Conservation (phyloP, 2,797 vertebrate species). For the Acestrorhynchus altus region DNA sequence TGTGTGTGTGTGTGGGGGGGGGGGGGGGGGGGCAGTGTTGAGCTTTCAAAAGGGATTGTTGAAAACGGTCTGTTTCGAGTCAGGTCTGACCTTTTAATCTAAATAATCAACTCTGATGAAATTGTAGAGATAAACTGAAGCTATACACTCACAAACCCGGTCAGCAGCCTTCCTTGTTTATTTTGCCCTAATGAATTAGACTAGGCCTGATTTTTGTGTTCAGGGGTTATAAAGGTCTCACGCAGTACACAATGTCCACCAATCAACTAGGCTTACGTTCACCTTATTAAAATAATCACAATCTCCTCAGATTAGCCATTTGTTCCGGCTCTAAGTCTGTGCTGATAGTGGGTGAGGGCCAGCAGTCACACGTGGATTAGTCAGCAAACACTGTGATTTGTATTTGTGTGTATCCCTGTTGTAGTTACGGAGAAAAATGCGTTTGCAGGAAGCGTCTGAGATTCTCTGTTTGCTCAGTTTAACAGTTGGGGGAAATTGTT, state of each 20-base stretch:
- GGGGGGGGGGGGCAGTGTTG: background rate
- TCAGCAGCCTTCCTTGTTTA: background rate
- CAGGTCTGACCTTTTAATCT: background rate
- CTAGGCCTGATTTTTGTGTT: background rate
- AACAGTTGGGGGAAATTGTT: background rate
- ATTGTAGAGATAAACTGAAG: background rate
- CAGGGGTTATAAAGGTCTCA: conserved; percentile 2
- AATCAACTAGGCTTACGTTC: background rate
- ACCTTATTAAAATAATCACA: conserved; percentile 24
- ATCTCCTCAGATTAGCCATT: conserved; percentile 1
- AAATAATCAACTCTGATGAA: background rate
- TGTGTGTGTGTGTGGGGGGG: background rate
- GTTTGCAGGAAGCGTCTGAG: background rate
- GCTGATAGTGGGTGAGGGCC: conserved; percentile 2
- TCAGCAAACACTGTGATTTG: background rate
- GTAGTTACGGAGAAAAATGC: background rate
- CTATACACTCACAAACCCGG: background rate
- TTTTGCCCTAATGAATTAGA: conserved; percentile 2
- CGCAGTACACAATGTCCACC: background rate
- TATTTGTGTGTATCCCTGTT: conserved; percentile 2
- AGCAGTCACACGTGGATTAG: conserved; percentile 14
- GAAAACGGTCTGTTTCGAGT: background rate
- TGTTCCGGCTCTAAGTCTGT: conserved; percentile 7
- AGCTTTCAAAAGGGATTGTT: background rate
- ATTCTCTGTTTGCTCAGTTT: background rate